A percentile compares a stretch with the other conserved stretches of the same genome.
Conservation (phyloP, 2,113 vertebrate species). For the Oxyura jamaicensis region DNA sequence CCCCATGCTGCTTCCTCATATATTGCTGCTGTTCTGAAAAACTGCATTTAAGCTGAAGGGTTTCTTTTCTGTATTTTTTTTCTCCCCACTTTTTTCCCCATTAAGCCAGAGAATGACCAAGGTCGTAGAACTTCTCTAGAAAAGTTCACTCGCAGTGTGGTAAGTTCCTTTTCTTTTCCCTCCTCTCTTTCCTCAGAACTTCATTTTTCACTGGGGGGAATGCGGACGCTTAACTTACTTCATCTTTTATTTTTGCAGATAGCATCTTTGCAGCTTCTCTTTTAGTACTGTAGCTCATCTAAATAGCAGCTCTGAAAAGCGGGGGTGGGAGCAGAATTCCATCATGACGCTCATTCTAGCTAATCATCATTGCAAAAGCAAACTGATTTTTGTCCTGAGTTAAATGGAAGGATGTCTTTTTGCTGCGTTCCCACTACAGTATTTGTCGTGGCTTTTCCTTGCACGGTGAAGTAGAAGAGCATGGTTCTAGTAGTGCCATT, state of each 20-base stretch:
- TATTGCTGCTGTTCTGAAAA: constrained; percentile 70
- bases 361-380: constrained; percentile 15
- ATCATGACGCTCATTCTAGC: not conserved
- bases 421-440: not conserved
- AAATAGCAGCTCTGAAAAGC: not conserved
- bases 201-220: constrained; percentile 34
- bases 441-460: constrained; percentile 22
- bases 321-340: not conserved
- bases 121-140: constrained; percentile 98
- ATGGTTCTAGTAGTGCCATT: constrained; percentile 2
- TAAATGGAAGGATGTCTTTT: not conserved
- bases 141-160: constrained; percentile 98
- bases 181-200: constrained; percentile 56
- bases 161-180: constrained; percentile 83
- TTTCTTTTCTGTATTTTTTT: constrained; percentile 76
- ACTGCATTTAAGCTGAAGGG: constrained; percentile 79
- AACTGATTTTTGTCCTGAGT: not conserved
- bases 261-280: constrained; percentile 66
- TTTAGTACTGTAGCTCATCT: constrained; percentile 20
- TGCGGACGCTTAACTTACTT: not conserved
- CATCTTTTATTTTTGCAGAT: constrained; percentile 43
- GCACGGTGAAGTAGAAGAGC: not conserved
- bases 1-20: constrained; percentile 64
- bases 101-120: constrained; percentile 95
- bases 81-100: constrained; percentile 75